Conservation (phyloP, 2,113 vertebrate genomes). For the Probosciger aterrimus region DNA sequence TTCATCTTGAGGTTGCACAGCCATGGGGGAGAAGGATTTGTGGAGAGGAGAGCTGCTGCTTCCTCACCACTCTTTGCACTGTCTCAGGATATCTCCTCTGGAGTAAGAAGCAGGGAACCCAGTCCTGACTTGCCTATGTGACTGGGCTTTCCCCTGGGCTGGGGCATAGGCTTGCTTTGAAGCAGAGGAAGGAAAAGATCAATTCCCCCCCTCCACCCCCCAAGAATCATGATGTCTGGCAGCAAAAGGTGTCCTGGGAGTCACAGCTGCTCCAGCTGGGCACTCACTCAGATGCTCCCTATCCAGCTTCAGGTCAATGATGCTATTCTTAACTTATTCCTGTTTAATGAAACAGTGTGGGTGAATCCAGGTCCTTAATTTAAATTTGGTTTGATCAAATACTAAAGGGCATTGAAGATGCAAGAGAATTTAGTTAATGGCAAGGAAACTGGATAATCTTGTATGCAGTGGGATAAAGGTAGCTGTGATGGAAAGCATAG, state of each 20-base stretch:
- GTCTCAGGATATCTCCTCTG: background rate
- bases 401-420: background rate
- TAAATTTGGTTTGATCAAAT: background rate
- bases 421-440: constrained; percentile 39
- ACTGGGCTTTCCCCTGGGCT: background rate
- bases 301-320: background rate
- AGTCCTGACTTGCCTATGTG: background rate
- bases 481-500: background rate
- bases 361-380: constrained; percentile 6
- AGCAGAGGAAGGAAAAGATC: background rate
- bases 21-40: background rate
- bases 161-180: constrained; percentile 8
- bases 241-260: constrained; percentile 56
- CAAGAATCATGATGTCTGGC: constrained; percentile 41
- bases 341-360: background rate
- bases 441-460: background rate
- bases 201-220: background rate
- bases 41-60: background rate
- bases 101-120: constrained; percentile 9
- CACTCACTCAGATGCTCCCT: constrained; percentile 14
- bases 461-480: background rate
- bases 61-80: background rate
- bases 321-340: background rate
- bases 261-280: constrained; percentile 30
- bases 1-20: constrained; percentile 50